Evolutionary conservation across 2,888 invertebrate species (phyloP).

Genomic region (Dynastes hyllus): DNA sequence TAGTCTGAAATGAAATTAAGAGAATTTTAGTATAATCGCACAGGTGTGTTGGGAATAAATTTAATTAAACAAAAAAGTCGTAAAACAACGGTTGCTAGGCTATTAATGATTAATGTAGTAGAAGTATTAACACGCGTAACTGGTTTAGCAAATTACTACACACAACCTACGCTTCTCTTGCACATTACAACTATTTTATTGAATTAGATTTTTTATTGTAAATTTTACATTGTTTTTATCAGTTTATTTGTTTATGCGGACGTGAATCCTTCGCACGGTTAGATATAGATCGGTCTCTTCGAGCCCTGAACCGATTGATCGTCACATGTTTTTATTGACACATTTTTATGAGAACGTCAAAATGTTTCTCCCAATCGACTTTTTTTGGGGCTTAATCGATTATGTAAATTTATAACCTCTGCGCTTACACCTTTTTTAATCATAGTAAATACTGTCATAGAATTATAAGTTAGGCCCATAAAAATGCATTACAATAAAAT

Average conservation of each 20-base stretch:
- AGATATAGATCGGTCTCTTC: conserved; percentile 4
- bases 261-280: conserved; percentile 1
- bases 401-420: conserved; percentile 24
- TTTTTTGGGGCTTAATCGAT: too few relatives aligned
- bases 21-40: too few relatives aligned
- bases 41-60: too few relatives aligned
- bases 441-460: not conserved
- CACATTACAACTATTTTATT: not conserved
- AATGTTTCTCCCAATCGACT: not conserved
- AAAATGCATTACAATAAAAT: too few relatives aligned
- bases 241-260: too few relatives aligned
- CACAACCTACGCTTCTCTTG: too few relatives aligned
- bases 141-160: too few relatives aligned
- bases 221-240: not conserved
- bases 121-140: too few relatives aligned
- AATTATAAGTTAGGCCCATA: conserved; percentile 9
- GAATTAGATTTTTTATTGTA: not conserved
- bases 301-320: conserved; percentile 5
- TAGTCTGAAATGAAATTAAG: too few relatives aligned
- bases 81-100: conserved; percentile 9
- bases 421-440: not conserved
- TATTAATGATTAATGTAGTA: not conserved
- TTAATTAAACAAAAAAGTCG: too few relatives aligned
- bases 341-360: conserved; percentile 1
- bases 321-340: conserved; percentile 20